Percentiles rank a stretch among this genome's conserved stretches.
These are phyloP conservation scores for Erpobdella octoculata DNA, from an alignment of 2,888 invertebrate species.

Conservation along the genomic window DNA sequence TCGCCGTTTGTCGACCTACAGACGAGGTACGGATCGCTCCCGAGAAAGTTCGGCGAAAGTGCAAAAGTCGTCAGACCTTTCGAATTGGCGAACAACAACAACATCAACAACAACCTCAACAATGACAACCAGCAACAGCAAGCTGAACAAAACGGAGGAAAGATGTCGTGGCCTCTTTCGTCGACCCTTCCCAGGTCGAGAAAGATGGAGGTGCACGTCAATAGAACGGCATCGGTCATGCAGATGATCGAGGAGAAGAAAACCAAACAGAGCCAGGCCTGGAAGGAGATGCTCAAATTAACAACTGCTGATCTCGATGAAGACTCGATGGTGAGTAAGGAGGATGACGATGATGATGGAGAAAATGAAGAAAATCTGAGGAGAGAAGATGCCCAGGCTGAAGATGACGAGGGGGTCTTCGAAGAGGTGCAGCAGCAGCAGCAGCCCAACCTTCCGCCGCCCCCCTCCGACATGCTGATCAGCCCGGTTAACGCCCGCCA, in stretches of 20 bases:
- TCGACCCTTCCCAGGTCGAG: conserved; percentile 18
- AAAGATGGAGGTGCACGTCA: conserved; percentile 17
- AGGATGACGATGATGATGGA: conserved; percentile 1
- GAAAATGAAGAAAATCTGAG: neutral
- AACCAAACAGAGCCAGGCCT: conserved; percentile 29
- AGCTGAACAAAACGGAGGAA: neutral
- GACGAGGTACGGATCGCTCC: conserved; percentile 18
- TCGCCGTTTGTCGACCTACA: conserved; percentile 21
- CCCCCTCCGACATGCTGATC: neutral
- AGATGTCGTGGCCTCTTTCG: conserved; percentile 1
- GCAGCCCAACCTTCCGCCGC: neutral
- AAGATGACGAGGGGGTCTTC: conserved; percentile 17
- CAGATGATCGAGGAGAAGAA: conserved; percentile 25
- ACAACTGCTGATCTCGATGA: conserved; percentile 16
- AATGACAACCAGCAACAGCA: neutral
- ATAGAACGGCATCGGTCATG: conserved; percentile 24
- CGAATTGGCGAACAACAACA: conserved; percentile 1
- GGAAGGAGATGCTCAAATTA: conserved; percentile 29
- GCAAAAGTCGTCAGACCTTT: neutral
- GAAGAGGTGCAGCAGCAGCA: neutral
- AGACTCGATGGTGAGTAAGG: conserved; percentile 5
- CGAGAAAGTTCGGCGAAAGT: neutral
- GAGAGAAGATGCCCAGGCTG: neutral
- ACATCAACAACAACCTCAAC: conserved; percentile 11
- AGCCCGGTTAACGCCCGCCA: neutral